Evolutionary conservation across 2,113 vertebrate genomes (phyloP).

Genomic region (Synodontis membranacea): DNA sequence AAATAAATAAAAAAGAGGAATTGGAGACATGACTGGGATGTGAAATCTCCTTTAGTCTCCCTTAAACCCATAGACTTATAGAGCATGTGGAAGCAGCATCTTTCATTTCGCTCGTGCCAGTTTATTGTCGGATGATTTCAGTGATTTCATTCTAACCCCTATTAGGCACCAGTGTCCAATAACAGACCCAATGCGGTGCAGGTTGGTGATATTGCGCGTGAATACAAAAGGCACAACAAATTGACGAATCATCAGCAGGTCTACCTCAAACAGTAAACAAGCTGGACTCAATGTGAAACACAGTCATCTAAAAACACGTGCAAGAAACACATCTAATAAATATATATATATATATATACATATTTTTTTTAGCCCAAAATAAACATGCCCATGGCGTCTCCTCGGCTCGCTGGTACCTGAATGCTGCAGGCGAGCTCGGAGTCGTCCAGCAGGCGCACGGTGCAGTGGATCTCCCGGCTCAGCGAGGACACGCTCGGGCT

Average conservation of each 20-base stretch:
- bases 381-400: constrained; percentile 14
- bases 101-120: not conserved
- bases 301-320: not conserved
- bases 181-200: not conserved
- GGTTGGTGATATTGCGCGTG: not conserved
- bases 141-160: not conserved
- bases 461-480: constrained; percentile 88
- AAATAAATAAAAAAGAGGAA: not conserved
- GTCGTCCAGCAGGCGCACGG: constrained; percentile 90
- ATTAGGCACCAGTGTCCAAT: no score
- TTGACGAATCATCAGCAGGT: constrained; percentile 30
- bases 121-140: not conserved
- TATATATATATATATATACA: no score
- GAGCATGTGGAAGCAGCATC: not conserved
- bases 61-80: not conserved
- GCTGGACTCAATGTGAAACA: not conserved
- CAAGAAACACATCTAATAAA: not conserved
- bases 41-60: not conserved
- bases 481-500: constrained; percentile 90
- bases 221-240: constrained; percentile 9
- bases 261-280: not conserved
- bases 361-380: not conserved
- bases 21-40: not conserved
- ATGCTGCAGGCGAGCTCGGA: constrained; percentile 90
- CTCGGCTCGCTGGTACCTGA: constrained; percentile 74